Conservation (phyloP, 2,888 invertebrate species). For the Synergus umbraculus region DNA sequence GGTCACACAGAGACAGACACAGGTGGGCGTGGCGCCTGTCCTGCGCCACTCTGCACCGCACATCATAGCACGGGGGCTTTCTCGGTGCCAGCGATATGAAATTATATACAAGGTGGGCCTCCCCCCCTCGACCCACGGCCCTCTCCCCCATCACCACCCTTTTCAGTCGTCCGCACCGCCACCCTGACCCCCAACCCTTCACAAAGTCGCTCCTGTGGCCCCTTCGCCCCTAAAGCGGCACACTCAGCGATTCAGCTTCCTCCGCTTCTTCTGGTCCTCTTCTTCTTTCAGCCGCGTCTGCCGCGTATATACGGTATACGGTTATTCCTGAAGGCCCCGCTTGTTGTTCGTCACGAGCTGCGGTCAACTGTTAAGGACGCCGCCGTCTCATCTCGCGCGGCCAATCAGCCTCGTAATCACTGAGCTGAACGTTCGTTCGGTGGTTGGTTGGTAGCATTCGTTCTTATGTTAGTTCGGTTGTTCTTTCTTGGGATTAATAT, state of each 20-base stretch:
- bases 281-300: constrained; percentile 14
- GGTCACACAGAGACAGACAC: constrained; percentile 65
- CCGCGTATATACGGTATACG: constrained; percentile 23
- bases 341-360: constrained; percentile 60
- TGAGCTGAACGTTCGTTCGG: constrained; percentile 69
- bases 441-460: constrained; percentile 60
- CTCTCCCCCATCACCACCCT: constrained; percentile 39
- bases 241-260: not conserved
- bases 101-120: constrained; percentile 51
- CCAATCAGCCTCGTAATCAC: constrained; percentile 78
- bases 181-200: constrained; percentile 14
- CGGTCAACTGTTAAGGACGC: constrained; percentile 69
- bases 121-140: constrained; percentile 44
- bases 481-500: constrained; percentile 31
- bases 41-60: constrained; percentile 62
- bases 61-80: constrained; percentile 56
- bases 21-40: constrained; percentile 74
- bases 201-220: constrained; percentile 45
- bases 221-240: constrained; percentile 9
- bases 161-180: constrained; percentile 38
- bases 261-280: constrained; percentile 8
- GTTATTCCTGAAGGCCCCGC: constrained; percentile 55
- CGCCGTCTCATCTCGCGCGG: constrained; percentile 77
- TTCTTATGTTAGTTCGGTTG: constrained; percentile 60
- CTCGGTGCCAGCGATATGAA: constrained; percentile 47